Percentiles rank a stretch among this genome's conserved stretches.
Conservation (phyloP, 2,113 vertebrate genomes). For the Barnardius zonarius region DNA sequence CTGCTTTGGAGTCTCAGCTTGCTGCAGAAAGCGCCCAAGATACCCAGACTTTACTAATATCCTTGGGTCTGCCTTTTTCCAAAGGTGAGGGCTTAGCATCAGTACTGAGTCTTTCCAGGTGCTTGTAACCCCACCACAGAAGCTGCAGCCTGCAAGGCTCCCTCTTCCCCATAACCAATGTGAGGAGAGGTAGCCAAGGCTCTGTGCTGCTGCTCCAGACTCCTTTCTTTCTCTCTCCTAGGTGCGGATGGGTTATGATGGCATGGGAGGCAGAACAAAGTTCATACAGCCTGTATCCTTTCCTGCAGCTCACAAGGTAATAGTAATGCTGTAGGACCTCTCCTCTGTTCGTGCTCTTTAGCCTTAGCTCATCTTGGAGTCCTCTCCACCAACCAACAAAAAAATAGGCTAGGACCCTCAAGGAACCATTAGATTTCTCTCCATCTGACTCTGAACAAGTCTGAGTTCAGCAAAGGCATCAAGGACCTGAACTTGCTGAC, state of each 20-base stretch:
- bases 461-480: neutral
- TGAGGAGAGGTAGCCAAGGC: neutral
- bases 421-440: neutral
- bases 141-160: neutral
- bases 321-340: neutral
- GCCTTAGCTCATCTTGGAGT: neutral
- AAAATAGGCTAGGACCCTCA: neutral
- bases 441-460: neutral
- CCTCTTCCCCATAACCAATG: neutral
- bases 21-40: neutral
- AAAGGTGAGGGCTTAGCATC: neutral
- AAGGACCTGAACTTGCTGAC: neutral
- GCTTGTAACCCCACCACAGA: neutral
- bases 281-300: constrained; percentile 97
- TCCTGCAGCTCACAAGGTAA: neutral
- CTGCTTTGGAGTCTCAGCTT: neutral
- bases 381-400: neutral
- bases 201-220: neutral
- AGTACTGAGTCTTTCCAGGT: neutral
- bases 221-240: constrained; percentile 57
- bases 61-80: neutral
- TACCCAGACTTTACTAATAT: neutral
- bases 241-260: constrained; percentile 89
- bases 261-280: constrained; percentile 92
- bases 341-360: neutral